Percentiles rank a stretch among this genome's conserved stretches.
Conservation (phyloP, 1,140 invertebrate species). For the Meloidogyne chitwoodi region DNA sequence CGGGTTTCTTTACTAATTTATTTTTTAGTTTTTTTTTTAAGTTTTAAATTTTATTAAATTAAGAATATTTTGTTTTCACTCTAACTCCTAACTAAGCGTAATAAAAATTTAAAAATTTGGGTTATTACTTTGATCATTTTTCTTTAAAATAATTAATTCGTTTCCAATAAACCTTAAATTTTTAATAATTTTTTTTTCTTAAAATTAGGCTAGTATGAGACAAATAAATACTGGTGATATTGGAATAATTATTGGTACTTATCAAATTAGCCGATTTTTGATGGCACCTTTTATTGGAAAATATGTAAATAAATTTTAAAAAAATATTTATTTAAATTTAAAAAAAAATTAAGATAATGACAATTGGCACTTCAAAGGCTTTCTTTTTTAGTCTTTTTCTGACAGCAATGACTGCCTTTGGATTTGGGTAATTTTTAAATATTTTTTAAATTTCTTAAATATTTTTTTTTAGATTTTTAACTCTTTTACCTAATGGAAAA, state of each 20-base stretch:
- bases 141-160: too few species aligned
- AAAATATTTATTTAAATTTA: not conserved
- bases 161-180: too few species aligned
- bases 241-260: constrained; percentile 8
- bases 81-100: too few species aligned
- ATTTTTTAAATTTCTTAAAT: not conserved
- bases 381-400: constrained; percentile 14
- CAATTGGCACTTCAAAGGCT: not conserved
- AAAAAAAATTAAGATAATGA: constrained; percentile 9
- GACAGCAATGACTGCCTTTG: not conserved
- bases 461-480: constrained; percentile 9
- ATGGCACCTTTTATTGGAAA: constrained; percentile 16
- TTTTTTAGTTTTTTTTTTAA: too few species aligned
- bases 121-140: not conserved
- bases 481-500: not conserved
- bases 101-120: not conserved
- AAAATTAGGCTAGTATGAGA: not conserved
- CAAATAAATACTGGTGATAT: constrained; percentile 14
- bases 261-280: constrained; percentile 16
- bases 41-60: not conserved
- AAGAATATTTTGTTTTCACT: not conserved
- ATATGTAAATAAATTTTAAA: constrained; percentile 10
- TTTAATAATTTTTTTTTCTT: too few species aligned
- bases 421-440: not conserved
- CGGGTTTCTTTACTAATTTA: not conserved